Evolutionary conservation across 1,140 invertebrate species (phyloP), one percentile per base, ranked within the genome.

Genomic region (Drosophila nigrodunni): DNA sequence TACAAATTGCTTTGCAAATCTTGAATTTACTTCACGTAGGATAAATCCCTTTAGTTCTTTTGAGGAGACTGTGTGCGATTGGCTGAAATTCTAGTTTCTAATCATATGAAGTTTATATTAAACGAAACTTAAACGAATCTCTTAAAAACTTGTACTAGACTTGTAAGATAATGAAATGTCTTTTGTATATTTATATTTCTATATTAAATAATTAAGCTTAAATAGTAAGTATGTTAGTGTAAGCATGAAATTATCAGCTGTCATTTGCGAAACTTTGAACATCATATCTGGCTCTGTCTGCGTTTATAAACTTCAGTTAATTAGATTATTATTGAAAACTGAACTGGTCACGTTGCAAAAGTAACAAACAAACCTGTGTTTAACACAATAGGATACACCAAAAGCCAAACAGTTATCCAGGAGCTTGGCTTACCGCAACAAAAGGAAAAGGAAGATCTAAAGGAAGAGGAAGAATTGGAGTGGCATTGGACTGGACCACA

Each of bases 261-360:
- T 62, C 67, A 62, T 61, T 61, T 69, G 34, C 59, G 59, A 64
- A 77, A 61, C 62, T 43, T 30, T 9, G 49, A 69, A 44, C 41
- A 47, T 52, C 59, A 52, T 75, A 65, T 70, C 46, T 65, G 44
- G 30, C n/a, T 2, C 44, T 75, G 44, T 61, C 46, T 65, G 61
- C 79, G 44, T 50, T 72, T 64, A 79, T 77, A 71, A 79, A 73
- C 67, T 77, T 46, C 35, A 72, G 77, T 62, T 87, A 80, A 87
- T 87, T 87, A 88, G 80, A 88, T 87, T 87, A 83, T 87, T 87
- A 87, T 87, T 79, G 82, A 78, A 71, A 80, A 50, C 59, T 65
- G 75, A 78, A 44, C n/a, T 43, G 55, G 25, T 30, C 49, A 65
- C 44, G 47, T 43, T 6, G 59, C 77, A 70, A 62, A 76, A 73